These are phyloP conservation scores for Bradypodion pumilum DNA, from an alignment of 2,797 vertebrate genomes.

Conservation along the genomic window DNA sequence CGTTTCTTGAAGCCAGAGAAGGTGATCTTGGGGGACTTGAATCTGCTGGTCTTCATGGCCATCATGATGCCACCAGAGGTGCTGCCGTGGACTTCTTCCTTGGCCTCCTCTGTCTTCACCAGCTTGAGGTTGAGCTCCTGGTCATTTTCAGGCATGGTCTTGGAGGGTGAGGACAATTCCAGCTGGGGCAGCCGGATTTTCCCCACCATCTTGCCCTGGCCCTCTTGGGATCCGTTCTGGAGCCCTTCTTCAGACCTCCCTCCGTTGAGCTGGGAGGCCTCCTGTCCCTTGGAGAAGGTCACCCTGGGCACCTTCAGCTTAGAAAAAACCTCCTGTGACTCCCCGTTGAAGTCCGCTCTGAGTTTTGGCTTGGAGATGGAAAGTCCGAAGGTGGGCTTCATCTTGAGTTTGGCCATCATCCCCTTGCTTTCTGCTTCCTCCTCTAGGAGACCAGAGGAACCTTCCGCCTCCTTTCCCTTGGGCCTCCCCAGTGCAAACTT, in stretches of 20 bases:
- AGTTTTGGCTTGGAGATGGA: slow-evolving; percentile 67
- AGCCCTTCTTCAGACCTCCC: slow-evolving; percentile 55
- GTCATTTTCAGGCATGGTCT: slow-evolving; percentile 53
- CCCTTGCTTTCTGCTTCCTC: slow-evolving; percentile 48
- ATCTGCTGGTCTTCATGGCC: slow-evolving; percentile 35
- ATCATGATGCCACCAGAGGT: background rate
- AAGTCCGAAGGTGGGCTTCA: slow-evolving; percentile 72
- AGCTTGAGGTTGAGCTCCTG: slow-evolving; percentile 54
- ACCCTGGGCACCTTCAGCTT: slow-evolving; percentile 77
- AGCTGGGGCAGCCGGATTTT: slow-evolving; percentile 83
- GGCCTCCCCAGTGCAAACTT: slow-evolving; percentile 77
- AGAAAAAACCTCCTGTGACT: slow-evolving; percentile 20
- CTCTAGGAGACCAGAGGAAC: slow-evolving; percentile 34
- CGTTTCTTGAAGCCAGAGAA: slow-evolving; percentile 67
- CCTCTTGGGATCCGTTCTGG: slow-evolving; percentile 67
- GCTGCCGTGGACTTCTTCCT: slow-evolving; percentile 28
- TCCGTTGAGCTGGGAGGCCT: slow-evolving; percentile 11
- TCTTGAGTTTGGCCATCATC: slow-evolving; percentile 72
- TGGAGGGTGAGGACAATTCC: slow-evolving; percentile 80
- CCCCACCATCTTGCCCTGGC: slow-evolving; percentile 69
- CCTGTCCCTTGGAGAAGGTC: slow-evolving; percentile 74
- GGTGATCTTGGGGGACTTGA: slow-evolving; percentile 69
- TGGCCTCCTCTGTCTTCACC: slow-evolving; percentile 52
- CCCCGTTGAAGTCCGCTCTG: slow-evolving; percentile 46
- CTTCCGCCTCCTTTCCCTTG: slow-evolving; percentile 59